phyloP scores from a whole-genome alignment of 2,888 invertebrate species.

The Phengaris arion region DNA sequence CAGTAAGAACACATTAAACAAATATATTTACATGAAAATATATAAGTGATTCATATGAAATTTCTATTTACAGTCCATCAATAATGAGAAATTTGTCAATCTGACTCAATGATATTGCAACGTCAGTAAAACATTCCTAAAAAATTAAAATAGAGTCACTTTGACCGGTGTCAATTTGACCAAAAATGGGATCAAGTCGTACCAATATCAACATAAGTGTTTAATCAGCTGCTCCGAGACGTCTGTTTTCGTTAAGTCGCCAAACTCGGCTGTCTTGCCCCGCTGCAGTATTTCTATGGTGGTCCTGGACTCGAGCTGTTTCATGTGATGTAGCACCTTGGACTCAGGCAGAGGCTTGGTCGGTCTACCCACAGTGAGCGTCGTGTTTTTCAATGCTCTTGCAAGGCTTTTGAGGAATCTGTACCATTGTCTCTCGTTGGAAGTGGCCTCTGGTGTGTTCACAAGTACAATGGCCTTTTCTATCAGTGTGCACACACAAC shows the following conservation, averaged over 20 bases:
- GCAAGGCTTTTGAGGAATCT: conserved; percentile 76
- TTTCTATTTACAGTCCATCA: conserved; percentile 34
- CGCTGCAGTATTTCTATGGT: conserved; percentile 68
- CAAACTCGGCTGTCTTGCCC: conserved; percentile 63
- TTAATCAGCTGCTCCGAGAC: conserved; percentile 58
- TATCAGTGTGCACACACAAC: conserved; percentile 62
- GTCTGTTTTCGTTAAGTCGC: conserved; percentile 61
- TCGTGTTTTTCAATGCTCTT: conserved; percentile 64
- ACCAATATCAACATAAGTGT: conserved; percentile 61
- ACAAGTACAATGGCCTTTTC: conserved; percentile 59
- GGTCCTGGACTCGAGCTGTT: conserved; percentile 60
- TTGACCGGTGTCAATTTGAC: conserved; percentile 29
- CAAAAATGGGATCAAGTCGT: not conserved
- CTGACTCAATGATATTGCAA: conserved; percentile 5
- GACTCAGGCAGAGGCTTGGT: conserved; percentile 49
- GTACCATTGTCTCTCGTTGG: conserved; percentile 74
- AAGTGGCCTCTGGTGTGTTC: conserved; percentile 64
- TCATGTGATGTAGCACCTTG: conserved; percentile 56
- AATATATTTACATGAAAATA: conserved; percentile 35
- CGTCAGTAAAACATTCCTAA: not conserved
- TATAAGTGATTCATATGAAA: conserved; percentile 29
- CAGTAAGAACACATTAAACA: conserved; percentile 31
- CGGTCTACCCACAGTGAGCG: conserved; percentile 55
- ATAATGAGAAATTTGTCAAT: conserved; percentile 19
- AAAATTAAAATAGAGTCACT: conserved; percentile 29